Evolutionary conservation across 2,888 invertebrate genomes (phyloP), one percentile per base, ranked within the genome.

Genomic region (Palloptera scutellata): DNA sequence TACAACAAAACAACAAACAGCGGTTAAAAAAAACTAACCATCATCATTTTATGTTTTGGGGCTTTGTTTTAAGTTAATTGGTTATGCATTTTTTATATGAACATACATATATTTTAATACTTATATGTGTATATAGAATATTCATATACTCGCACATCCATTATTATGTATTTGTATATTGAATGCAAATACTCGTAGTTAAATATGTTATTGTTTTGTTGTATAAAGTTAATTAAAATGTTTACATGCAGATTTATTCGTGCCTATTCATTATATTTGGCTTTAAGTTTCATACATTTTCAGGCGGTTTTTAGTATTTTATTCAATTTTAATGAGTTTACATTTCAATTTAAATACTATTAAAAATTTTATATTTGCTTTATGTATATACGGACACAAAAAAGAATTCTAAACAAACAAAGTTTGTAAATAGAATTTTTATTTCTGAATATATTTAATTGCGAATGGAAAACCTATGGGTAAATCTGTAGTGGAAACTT

Each of bases 171-270:
- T 30, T 30, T 30, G 30, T 30, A 30, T 30, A 30, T 30, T 30
- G 30, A 4, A 30, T 30, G 30, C 6, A 30, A 30, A 30, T 30
- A n/a, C n/a, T n/a, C n/a, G n/a, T n/a, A 30, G 30, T 2, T 15
- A 48, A 48, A 48, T n/a, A n/a, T 48, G 13, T 15, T 48, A 11
- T 15, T 15, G 13, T 48, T 15, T 48, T 60, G 72, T 72, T 69
- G 72, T 67, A 70, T 70, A 73, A 68, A 74, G 74, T 72, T 73
- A 73, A 76, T 75, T 75, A 74, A 76, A 72, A 74, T 73, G 74
- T 73, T 74, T 72, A 58, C 77, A 77, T 77, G 78, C 77, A 67
- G 71, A 73, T 74, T 73, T 74, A 71, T 64, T 70, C 66, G 15
- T 48, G n/a, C n/a, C n/a, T n/a, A 30, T 30, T 30, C 30, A 30